phyloP scores from a whole-genome alignment of 2,113 vertebrate genomes.

The Peromyscus maniculatus region DNA sequence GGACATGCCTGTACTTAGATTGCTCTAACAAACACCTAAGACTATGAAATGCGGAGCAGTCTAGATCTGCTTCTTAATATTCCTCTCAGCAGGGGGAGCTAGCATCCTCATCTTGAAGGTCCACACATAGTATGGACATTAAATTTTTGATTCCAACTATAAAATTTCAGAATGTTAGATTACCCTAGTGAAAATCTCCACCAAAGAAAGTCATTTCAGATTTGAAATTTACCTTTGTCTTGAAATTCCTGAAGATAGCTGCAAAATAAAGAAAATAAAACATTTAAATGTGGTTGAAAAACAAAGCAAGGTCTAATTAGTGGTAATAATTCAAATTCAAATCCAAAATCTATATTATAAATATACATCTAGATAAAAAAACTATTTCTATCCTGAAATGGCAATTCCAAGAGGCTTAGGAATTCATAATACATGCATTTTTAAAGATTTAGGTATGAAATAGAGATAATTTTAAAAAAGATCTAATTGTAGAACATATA shows the following conservation, averaged over 20 bases:
- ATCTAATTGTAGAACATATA: conserved; percentile 19
- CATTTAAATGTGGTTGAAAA: conserved; percentile 54
- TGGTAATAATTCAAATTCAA: conserved; percentile 62
- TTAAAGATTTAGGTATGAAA: background rate
- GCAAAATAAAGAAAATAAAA: conserved; percentile 66
- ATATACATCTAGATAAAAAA: conserved; percentile 25
- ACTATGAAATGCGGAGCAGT: background rate
- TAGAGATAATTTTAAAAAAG: background rate
- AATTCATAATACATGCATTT: conserved; percentile 53
- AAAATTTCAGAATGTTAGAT: conserved; percentile 55
- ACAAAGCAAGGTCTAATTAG: conserved; percentile 50
- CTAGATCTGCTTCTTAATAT: conserved; percentile 55
- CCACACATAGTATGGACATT: background rate
- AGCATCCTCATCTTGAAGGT: conserved; percentile 82
- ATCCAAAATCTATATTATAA: conserved; percentile 59
- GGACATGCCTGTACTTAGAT: background rate
- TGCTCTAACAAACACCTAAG: background rate
- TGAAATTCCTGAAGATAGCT: conserved; percentile 93
- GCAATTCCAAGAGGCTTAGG: conserved; percentile 57
- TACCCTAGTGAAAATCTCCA: conserved; percentile 46
- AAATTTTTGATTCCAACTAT: conserved; percentile 59
- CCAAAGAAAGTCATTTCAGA: background rate
- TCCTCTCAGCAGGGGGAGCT: conserved; percentile 87
- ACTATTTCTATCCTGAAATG: conserved; percentile 46
- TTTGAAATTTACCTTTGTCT: conserved; percentile 91